A percentile compares a stretch with the other conserved stretches of the same genome.
Evolutionary conservation across 2,797 vertebrate genomes (phyloP).

Genomic region (Sebastes iracundus): DNA sequence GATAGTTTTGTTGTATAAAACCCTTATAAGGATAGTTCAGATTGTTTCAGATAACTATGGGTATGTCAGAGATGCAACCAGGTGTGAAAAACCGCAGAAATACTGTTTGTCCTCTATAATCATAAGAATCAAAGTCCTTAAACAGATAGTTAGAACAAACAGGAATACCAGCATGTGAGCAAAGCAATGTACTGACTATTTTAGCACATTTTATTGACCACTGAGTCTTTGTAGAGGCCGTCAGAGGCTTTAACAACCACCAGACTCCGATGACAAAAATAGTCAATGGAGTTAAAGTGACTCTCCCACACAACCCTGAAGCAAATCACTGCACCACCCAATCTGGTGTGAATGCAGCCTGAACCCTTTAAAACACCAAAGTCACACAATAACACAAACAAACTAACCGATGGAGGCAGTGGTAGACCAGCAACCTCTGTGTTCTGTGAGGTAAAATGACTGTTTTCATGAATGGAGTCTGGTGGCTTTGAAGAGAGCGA

Average conservation of each 20-base stretch:
- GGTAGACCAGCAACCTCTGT: not conserved
- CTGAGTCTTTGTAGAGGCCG: too few relatives aligned
- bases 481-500: not conserved
- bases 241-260: too few relatives aligned
- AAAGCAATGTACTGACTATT: not conserved
- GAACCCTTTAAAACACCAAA: too few relatives aligned
- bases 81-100: not conserved
- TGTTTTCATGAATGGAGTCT: not conserved
- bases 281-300: not conserved
- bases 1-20: not conserved
- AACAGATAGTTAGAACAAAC: rapidly evolving
- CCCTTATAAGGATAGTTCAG: not conserved
- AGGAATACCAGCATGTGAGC: not conserved
- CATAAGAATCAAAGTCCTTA: not conserved
- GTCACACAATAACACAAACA: too few relatives aligned
- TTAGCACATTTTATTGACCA: too few relatives aligned
- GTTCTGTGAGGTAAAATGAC: not conserved
- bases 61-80: not conserved
- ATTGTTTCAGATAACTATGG: not conserved
- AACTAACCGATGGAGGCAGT: not conserved
- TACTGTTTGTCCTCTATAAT: not conserved
- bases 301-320: too few relatives aligned
- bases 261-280: not conserved
- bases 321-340: too few relatives aligned
- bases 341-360: too few relatives aligned